Conservation (phyloP, 1,140 invertebrate genomes). For the Heterodera schachtii region DNA sequence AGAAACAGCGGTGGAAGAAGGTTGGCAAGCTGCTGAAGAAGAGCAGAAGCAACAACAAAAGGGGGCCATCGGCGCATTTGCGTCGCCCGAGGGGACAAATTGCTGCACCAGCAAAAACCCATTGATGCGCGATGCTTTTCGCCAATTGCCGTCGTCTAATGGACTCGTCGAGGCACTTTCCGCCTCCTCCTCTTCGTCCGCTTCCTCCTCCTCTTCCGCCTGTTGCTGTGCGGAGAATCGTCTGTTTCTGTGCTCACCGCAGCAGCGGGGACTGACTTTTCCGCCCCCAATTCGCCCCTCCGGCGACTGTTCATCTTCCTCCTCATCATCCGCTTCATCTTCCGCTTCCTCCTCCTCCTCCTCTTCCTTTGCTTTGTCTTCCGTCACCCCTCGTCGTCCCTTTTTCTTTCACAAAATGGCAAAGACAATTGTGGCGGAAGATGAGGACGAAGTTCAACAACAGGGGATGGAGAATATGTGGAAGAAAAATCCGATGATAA, state of each 20-base stretch:
- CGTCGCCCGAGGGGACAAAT: not conserved
- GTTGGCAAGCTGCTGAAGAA: not conserved
- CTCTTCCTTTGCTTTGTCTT: no score
- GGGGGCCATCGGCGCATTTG: not conserved
- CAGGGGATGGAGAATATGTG: no score
- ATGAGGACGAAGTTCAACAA: no score
- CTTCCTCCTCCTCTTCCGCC: not conserved
- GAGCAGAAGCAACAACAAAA: not conserved
- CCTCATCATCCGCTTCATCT: not conserved
- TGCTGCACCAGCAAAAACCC: not conserved
- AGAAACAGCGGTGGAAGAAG: not conserved
- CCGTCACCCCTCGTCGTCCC: no score
- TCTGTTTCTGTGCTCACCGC: not conserved
- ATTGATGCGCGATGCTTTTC: not conserved
- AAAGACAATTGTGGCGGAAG: no score
- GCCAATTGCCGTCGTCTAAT: not conserved
- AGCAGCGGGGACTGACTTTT: not conserved
- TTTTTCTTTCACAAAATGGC: not conserved
- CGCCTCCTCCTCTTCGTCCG: not conserved
- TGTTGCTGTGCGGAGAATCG: constrained; percentile 11
- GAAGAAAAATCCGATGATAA: no score
- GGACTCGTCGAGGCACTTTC: not conserved
- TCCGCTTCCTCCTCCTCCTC: not conserved
- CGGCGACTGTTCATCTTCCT: no score
- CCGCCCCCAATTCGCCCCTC: no score